Evolutionary conservation across 1,140 invertebrate species (phyloP), one percentile per base, ranked within the genome.

Genomic region (Chlorops oryzae): DNA sequence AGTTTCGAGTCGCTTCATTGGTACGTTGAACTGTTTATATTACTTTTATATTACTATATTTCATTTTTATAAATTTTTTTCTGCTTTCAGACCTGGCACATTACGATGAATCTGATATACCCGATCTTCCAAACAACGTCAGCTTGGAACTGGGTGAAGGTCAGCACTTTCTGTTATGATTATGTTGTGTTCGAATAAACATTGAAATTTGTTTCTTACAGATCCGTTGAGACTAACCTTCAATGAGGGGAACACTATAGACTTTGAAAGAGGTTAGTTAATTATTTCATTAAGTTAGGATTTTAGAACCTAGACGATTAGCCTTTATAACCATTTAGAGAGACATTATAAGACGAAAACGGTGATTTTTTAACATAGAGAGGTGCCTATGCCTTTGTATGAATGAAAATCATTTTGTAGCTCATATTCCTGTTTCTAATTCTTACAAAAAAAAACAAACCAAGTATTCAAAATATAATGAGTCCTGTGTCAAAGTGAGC

Each of bases 141-240:
- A 53, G 49, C 49, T 24, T 42, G 1, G 45, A 49, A 28, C 28
- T 47, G n/a, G n/a, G n/a, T 42, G 51, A 49, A 44, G 51, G 51
- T 53, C 25, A 47, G 45, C 9, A n/a, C 1, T 25, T 12, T 44
- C 4, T 12, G 15, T 17, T 17, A 27, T 44, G 5, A 10, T 44
- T 41, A 41, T 13, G 5, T 17, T 12, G 15, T 43, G n/a, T 27
- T 22, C n/a, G 5, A 3, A n/a, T 43, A 23, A 25, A 12, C 27
- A 32, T 13, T 32, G n/a, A 32, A 32, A 32, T 13, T 32, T 32
- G 6, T 9, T 32, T 13, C 27, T 32, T 32, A 32, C 27, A 52
- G 51, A 52, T 21, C 51, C 41, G 18, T 41, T 40, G 20, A 52
- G 48, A 42, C 10, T 48, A 25, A 52, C 51, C n/a, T 52, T 52